Percentiles rank a stretch among this genome's conserved stretches.
Evolutionary conservation across 2,113 vertebrate species (phyloP).

Genomic region (Nyctibius bracteatus): DNA sequence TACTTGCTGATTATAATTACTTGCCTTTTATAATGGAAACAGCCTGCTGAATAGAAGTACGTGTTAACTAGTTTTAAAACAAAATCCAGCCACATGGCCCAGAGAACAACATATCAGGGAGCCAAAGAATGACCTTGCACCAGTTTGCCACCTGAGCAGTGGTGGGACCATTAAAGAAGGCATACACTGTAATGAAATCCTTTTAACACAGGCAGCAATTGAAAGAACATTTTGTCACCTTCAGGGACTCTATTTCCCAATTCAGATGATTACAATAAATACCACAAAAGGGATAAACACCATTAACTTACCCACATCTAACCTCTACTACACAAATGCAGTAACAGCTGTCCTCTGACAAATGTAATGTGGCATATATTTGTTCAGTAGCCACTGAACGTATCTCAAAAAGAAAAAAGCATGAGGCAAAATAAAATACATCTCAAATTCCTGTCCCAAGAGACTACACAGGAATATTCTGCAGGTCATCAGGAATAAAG

Average conservation of each 20-base stretch:
- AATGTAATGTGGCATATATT: neutral
- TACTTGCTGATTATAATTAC: neutral
- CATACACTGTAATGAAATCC: fast-evolving
- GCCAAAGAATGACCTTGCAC: neutral
- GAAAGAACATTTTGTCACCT: neutral
- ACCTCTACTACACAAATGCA: neutral
- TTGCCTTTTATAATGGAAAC: neutral
- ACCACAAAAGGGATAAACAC: neutral
- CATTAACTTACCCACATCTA: neutral
- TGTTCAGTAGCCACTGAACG: neutral
- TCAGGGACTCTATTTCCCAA: neutral
- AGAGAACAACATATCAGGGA: neutral
- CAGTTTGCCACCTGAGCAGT: neutral
- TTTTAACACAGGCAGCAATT: neutral
- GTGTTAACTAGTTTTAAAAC: neutral
- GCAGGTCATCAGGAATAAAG: neutral
- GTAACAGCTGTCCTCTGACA: neutral
- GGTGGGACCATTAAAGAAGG: neutral
- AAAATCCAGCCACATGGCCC: neutral
- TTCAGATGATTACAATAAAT: neutral
- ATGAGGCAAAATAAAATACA: neutral
- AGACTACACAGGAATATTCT: neutral
- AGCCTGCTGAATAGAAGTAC: neutral
- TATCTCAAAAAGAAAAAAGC: neutral
- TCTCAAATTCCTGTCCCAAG: neutral